A percentile compares a stretch with the other conserved stretches of the same genome.
phyloP scores from a whole-genome alignment of 2,797 vertebrate genomes.

The Sciaenops ocellatus region DNA sequence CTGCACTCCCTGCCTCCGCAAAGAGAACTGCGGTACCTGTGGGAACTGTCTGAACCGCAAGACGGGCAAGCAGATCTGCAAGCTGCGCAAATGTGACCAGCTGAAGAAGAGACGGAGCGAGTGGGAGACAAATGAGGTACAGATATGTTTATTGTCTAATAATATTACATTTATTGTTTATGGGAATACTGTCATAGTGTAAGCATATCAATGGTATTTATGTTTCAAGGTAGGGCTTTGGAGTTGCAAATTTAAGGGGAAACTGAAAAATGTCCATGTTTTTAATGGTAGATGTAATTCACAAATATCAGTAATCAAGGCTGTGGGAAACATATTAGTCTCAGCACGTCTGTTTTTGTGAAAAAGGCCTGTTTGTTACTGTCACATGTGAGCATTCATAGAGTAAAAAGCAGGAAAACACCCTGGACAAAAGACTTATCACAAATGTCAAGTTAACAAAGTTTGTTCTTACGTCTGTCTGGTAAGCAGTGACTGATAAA shows the following conservation, averaged over 20 bases:
- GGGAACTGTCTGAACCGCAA: slow-evolving; percentile 90
- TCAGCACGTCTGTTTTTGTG: background rate
- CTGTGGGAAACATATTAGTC: background rate
- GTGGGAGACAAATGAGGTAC: slow-evolving; percentile 51
- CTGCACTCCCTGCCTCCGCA: slow-evolving; percentile 88
- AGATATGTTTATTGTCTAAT: background rate
- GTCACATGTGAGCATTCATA: background rate
- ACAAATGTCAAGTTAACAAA: background rate
- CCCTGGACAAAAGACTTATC: background rate
- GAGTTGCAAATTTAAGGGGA: background rate
- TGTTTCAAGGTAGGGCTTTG: background rate
- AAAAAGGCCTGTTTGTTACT: background rate
- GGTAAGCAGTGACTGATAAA: background rate
- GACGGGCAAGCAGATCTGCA: slow-evolving; percentile 93
- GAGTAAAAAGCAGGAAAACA: background rate
- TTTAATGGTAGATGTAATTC: background rate
- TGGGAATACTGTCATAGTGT: background rate
- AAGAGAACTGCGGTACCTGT: slow-evolving; percentile 89
- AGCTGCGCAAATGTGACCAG: slow-evolving; percentile 90
- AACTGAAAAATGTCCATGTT: background rate
- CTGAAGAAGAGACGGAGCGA: slow-evolving; percentile 87
- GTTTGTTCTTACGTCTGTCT: background rate
- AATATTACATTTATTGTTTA: background rate
- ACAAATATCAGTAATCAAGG: background rate
- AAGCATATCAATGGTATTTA: background rate